A percentile compares a stretch with the other conserved stretches of the same genome.
Conservation (phyloP, 2,113 vertebrate genomes). For the Toxostoma redivivum region DNA sequence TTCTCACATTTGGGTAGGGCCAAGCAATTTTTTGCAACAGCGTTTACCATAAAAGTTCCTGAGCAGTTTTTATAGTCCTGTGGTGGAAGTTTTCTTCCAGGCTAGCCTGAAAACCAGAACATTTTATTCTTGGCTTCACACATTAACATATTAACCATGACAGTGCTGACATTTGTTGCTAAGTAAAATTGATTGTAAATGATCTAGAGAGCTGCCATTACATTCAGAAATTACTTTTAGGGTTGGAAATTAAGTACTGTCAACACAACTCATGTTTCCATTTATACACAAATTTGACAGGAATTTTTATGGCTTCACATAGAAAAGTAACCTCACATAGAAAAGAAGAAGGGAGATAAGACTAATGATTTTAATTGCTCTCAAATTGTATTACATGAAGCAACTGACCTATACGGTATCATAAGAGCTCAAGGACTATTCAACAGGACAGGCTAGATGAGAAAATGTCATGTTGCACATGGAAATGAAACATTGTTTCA, state of each 20-base stretch:
- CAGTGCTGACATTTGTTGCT: slow-evolving; percentile 33
- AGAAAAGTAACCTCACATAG: background rate
- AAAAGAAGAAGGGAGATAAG: background rate
- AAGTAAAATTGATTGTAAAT: slow-evolving; percentile 11
- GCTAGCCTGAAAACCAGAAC: background rate
- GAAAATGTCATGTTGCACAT: background rate
- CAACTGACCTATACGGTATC: background rate
- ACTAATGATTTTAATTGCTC: background rate
- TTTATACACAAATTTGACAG: background rate
- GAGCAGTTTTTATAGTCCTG: background rate
- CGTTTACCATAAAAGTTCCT: background rate
- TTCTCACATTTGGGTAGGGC: background rate
- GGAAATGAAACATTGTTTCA: background rate
- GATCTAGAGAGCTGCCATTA: slow-evolving; percentile 32
- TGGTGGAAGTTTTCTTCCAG: background rate
- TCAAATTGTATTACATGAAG: background rate
- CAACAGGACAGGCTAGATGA: background rate
- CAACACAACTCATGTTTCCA: slow-evolving; percentile 14
- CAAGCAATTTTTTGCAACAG: background rate
- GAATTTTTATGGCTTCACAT: slow-evolving; percentile 24
- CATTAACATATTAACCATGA: slow-evolving; percentile 6
- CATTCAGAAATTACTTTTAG: slow-evolving; percentile 37
- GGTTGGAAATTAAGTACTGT: slow-evolving; percentile 37
- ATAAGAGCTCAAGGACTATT: background rate
- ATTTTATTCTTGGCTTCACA: slow-evolving; percentile 29